Conservation (phyloP, 1,140 invertebrate genomes). For the Heliconius nattereri region DNA sequence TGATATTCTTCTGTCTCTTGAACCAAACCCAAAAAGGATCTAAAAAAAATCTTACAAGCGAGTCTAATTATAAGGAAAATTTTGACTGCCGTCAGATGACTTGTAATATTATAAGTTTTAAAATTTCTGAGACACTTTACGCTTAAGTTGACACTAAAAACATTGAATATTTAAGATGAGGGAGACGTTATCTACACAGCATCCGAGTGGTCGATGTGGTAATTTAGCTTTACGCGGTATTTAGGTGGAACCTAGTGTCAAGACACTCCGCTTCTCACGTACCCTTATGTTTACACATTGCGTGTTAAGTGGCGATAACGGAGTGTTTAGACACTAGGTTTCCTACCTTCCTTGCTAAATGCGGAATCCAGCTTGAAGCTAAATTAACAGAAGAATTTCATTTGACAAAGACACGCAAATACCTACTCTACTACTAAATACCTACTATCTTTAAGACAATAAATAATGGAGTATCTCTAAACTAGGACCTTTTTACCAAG, state of each 20-base stretch:
- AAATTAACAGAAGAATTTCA: no score
- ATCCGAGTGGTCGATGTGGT: no score
- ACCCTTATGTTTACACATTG: no score
- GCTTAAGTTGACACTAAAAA: background rate
- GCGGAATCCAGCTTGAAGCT: background rate
- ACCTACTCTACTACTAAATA: no score
- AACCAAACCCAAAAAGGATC: constrained; percentile 16
- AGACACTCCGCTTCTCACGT: background rate
- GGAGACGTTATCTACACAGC: background rate
- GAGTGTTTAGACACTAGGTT: background rate
- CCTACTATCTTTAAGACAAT: no score
- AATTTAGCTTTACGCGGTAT: background rate
- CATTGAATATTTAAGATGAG: background rate
- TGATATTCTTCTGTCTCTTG: constrained; percentile 4
- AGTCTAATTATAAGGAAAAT: constrained; percentile 45
- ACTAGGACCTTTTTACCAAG: no score
- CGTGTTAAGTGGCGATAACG: background rate
- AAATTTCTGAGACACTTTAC: constrained; percentile 7
- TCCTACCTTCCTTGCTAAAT: background rate
- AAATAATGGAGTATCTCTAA: no score
- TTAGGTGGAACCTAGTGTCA: background rate
- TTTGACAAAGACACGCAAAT: no score
- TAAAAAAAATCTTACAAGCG: constrained; percentile 38
- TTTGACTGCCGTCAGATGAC: constrained; percentile 38
- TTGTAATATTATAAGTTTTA: constrained; percentile 16